These are phyloP conservation scores for Micoletzkya japonica DNA, from an alignment of 2,888 invertebrate genomes.

Conservation along the genomic window DNA sequence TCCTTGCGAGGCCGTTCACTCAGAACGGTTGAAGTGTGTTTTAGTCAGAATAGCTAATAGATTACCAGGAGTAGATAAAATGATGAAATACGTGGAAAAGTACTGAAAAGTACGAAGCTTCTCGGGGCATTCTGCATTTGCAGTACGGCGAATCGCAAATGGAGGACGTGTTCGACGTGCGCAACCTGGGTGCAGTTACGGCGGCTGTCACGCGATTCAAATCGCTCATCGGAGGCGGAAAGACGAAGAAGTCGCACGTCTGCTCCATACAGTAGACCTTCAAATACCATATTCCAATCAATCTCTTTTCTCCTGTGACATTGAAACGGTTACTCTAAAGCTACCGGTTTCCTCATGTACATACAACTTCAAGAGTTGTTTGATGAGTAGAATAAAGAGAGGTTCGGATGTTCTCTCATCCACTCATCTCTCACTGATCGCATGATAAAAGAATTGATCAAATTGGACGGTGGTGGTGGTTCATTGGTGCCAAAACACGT, in stretches of 20 bases:
- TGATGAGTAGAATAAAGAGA: too few species aligned
- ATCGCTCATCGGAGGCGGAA: slow-evolving; percentile 35
- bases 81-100: background rate
- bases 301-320: too few species aligned
- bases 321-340: too few species aligned
- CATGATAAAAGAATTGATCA: too few species aligned
- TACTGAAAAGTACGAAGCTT: background rate
- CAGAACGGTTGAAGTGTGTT: too few species aligned
- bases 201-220: slow-evolving; percentile 56
- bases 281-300: background rate
- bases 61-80: background rate
- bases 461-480: too few species aligned
- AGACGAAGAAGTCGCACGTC: slow-evolving; percentile 43
- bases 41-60: background rate
- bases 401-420: too few species aligned
- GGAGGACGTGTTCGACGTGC: slow-evolving; percentile 48
- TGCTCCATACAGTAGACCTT: slow-evolving; percentile 31
- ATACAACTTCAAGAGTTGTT: too few species aligned
- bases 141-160: slow-evolving; percentile 37
- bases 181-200: slow-evolving; percentile 53
- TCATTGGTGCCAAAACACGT: too few species aligned
- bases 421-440: too few species aligned
- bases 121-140: slow-evolving; percentile 5
- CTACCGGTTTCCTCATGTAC: too few species aligned
- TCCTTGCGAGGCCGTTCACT: too few species aligned